phyloP scores from a whole-genome alignment of 2,888 invertebrate genomes.

The Patella pellucida region DNA sequence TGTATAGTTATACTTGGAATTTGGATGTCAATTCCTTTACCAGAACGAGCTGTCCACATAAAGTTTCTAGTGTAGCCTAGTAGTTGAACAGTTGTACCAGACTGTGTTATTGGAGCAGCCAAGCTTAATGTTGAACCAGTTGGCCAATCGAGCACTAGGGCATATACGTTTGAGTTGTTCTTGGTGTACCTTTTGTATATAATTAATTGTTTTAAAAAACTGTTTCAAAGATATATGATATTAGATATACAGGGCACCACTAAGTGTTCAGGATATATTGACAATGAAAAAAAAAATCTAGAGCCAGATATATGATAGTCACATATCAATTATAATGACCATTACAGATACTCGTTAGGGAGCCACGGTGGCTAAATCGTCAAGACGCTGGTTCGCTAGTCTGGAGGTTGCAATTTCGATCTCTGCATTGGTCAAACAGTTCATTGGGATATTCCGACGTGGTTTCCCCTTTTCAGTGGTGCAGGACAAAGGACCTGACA shows the following conservation, averaged over 20 bases:
- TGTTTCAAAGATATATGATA: background rate
- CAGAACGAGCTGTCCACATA: slow-evolving; percentile 33
- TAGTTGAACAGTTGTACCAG: slow-evolving; percentile 70
- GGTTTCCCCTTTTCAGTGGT: too few relatives aligned
- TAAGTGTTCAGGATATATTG: too few relatives aligned
- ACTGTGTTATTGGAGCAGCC: slow-evolving; percentile 68
- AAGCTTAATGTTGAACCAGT: slow-evolving; percentile 74
- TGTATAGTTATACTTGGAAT: slow-evolving; percentile 55
- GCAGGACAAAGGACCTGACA: too few relatives aligned
- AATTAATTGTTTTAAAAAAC: background rate
- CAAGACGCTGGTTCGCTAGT: too few relatives aligned
- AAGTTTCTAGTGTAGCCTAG: slow-evolving; percentile 71
- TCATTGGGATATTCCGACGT: too few relatives aligned
- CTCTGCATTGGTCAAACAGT: too few relatives aligned
- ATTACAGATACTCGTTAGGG: too few relatives aligned
- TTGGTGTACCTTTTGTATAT: slow-evolving; percentile 55
- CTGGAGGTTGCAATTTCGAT: too few relatives aligned
- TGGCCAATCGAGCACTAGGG: slow-evolving; percentile 81
- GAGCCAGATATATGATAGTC: too few relatives aligned
- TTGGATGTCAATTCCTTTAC: slow-evolving; percentile 53
- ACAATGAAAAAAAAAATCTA: too few relatives aligned
- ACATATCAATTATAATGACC: too few relatives aligned
- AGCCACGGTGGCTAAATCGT: too few relatives aligned
- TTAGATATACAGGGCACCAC: background rate
- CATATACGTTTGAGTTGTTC: slow-evolving; percentile 75